Base-by-base conservation (phyloP, 2,888 invertebrate species). In the Leptinotarsa haldemani region DNA sequence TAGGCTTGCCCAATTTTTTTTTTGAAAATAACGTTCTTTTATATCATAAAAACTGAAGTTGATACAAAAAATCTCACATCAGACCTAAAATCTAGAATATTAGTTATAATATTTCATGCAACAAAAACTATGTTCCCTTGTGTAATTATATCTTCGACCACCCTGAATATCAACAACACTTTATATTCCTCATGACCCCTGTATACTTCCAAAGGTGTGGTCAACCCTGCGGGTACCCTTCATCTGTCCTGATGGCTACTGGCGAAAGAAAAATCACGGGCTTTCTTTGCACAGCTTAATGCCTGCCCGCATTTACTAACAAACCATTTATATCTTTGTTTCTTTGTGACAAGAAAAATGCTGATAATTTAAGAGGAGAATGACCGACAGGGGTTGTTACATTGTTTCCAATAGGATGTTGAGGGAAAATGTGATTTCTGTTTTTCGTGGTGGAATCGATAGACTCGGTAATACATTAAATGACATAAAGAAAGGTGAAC, bases 221-320 rank as follows among this genome's bases (percentile, higher is more conserved):
- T 78, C 73, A 71, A 47, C 61, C 71, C 75, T 79, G 76, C 78
- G 77, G 78, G 77, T 73, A 73, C 68, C 70, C 74, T 69, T 66
- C 40, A 66, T 65, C 46, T 46, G 18, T 52, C 46, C 72, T 47
- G 64, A 66, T 50, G 66, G 61, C 30, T 22, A 58, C 40, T 30
- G 70, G 58, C 64, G 74, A 58, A 80, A 80, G 82, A 82, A 82
- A 82, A 82, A 82, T 82, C 73, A 78, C 82, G 78, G 73, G 70
- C 74, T 77, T 74, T 77, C 79, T 82, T 82, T 80, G 75, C 76
- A 74, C 76, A 77, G 80, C 80, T 81, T 80, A 80, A 81, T 81
- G 76, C 74, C 77, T 63, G 75, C 81, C 82, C 82, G 82, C 82
- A 82, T 82, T 79, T 73, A 76, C 79, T 80, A 80, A 80, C 80